Base-by-base conservation (phyloP, 2,888 invertebrate species). In the Tridacna crocea region DNA sequence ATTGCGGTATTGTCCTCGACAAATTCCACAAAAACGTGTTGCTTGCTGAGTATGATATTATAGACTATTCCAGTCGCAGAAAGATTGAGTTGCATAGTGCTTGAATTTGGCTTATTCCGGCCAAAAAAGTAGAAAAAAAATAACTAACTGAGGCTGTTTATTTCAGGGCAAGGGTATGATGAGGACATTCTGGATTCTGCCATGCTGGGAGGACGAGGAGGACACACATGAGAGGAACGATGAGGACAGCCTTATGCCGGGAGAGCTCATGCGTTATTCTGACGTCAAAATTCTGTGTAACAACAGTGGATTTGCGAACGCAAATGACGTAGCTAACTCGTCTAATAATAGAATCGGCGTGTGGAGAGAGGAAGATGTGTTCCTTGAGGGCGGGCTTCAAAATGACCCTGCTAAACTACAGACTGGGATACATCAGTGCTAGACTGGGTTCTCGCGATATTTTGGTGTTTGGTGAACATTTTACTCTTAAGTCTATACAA, bases 161-260 rank as follows among this genome's bases (percentile, higher is more conserved):
- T 70, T 77, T 19, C 61, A 88, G 87, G 88, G 87, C 13, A 87
- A 87, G 77, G 87, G 88, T 15, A 60, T 82, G 51, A 79, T 88
- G 84, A 75, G 75, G 65, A 88, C 88, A 0, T 88, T 76, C 70
- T 88, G 88, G 88, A 75, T 88, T 0, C 48, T 80, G 46, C 83
- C 82, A 46, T 75, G 77, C 24, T 81, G 79, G 79, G 79, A 82
- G 36, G 82, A 84, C 46, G 68, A 36, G 17, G 73, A 84, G 11
- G 63, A 17, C 12, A 27, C 58, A 0, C 36, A 63, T 17, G 83
- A 79, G 36, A 22, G 22, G 0, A 63, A 72, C 17, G 46, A 76
- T 10, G 77, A 83, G 15, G 47, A 61, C 58, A 51, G 22, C 1
- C n/a, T 63, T 27, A 48, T 83, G 22, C 83, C 83, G 3, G 83